Base-by-base conservation (phyloP, 2,888 invertebrate genomes). In the Dione juno region DNA sequence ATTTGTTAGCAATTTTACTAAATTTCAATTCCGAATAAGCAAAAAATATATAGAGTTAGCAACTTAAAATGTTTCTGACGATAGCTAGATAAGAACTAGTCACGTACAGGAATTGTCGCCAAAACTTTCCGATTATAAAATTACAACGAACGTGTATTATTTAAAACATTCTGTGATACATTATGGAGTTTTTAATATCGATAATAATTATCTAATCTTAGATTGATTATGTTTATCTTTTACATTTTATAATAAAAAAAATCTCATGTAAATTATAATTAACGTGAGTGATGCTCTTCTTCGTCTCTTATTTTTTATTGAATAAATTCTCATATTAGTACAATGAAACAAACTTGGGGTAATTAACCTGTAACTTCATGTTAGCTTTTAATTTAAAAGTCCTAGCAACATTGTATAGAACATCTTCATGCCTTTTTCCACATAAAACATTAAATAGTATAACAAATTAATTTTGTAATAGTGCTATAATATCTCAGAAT, bases 181-280 rank as follows among this genome's bases (percentile, higher is more conserved):
- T 43, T 45, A 69, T 64, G 45, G 40, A 64, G 57, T 43, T 67
- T 69, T 69, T 45, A 28, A 45, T 45, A 64, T 66, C 28, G 68
- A 67, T 66, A 69, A 53, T 53, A 45, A 43, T 59, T 72, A 72
- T 72, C 69, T 45, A 10, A 64, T 73, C 59, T 35, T 11, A 48
- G 21, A 54, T 50, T 67, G 53, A 65, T 73, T 54, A 65, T 5
- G 40, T 16, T 16, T 57, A 45, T 72, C 14, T 64, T 16, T n/a
- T 7, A 16, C 43, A 50, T 75, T 73, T 53, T 54, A 70, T 61
- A 73, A 73, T 64, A n/a, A 43, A 68, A 66, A 70, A n/a, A 19
- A 71, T 72, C 66, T 66, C 28, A 45, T 59, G 14, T n/a, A 0
- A 35, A n/a, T 8, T 5, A 35, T 14, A 35, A 2, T 57, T 57